Percentiles rank a stretch among this genome's conserved stretches.
Conservation (phyloP, 2,888 invertebrate species). For the Scelioninae gen. 2 region DNA sequence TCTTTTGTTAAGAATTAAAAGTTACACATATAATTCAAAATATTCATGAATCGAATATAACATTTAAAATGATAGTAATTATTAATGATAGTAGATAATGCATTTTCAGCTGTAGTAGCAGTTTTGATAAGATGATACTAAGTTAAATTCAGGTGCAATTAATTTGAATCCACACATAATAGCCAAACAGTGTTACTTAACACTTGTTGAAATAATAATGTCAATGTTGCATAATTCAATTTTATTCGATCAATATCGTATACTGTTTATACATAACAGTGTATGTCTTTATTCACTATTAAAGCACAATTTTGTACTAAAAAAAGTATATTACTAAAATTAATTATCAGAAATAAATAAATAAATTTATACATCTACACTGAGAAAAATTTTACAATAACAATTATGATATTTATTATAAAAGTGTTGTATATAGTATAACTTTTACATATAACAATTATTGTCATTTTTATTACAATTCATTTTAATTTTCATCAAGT, state of each 20-base stretch:
- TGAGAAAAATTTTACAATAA: no score
- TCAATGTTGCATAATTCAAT: constrained; percentile 30
- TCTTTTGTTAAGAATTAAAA: no score
- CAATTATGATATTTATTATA: no score
- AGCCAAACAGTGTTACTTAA: constrained; percentile 22
- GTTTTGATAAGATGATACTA: constrained; percentile 37
- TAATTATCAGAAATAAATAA: neutral
- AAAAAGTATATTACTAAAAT: neutral
- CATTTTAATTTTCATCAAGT: no score
- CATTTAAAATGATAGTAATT: neutral
- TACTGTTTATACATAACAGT: constrained; percentile 8
- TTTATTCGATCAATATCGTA: constrained; percentile 16
- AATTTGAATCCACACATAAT: constrained; percentile 14
- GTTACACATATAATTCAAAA: no score
- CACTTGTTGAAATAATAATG: constrained; percentile 40
- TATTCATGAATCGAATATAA: no score
- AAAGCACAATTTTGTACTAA: neutral
- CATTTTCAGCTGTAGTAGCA: constrained; percentile 21
- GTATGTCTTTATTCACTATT: constrained; percentile 4
- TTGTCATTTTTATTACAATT: no score
- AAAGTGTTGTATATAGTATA: no score
- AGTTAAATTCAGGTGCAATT: constrained; percentile 40
- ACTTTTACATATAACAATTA: no score
- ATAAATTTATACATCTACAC: no score
- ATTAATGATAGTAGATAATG: constrained; percentile 1